Percentiles rank a stretch among this genome's conserved stretches.
Evolutionary conservation across 2,797 vertebrate genomes (phyloP).

Genomic region (Spheniscus humboldti): DNA sequence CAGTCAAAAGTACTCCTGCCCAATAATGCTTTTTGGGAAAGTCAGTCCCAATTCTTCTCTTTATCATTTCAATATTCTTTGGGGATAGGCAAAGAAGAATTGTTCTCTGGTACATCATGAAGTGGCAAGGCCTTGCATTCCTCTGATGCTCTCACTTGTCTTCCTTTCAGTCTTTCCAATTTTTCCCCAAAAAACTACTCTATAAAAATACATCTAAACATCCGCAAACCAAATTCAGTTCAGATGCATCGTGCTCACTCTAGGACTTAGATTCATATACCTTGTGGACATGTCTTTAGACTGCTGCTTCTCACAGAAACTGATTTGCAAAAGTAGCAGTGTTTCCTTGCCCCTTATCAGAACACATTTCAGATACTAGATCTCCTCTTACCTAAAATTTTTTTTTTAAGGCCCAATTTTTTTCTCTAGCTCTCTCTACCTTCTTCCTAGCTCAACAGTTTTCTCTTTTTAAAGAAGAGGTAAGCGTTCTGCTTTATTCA

Average conservation of each 20-base stretch:
- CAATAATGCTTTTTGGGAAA: not conserved
- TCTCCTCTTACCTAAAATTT: not conserved
- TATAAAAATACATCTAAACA: not conserved
- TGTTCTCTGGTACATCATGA: not conserved
- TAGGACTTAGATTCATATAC: not conserved
- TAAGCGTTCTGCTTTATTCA: not conserved
- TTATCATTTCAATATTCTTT: not conserved
- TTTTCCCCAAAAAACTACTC: not conserved
- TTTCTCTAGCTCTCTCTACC: not conserved
- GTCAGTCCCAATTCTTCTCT: not conserved
- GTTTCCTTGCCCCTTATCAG: not conserved
- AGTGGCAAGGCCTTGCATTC: not conserved
- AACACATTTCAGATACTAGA: not conserved
- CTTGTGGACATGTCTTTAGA: not conserved
- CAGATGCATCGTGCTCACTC: not conserved
- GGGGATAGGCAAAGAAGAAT: not conserved
- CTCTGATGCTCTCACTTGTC: not conserved
- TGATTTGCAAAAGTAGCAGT: not conserved
- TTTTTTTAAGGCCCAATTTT: rapidly evolving
- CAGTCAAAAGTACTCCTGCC: not conserved
- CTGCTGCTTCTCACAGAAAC: not conserved
- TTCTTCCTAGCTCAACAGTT: not conserved
- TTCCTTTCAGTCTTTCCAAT: not conserved
- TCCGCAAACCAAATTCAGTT: not conserved
- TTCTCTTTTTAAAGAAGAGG: not conserved